Percentiles rank a stretch among this genome's conserved stretches.
These are phyloP conservation scores for Triops longicaudatus DNA, from an alignment of 1,140 invertebrate species.

Conservation along the genomic window DNA sequence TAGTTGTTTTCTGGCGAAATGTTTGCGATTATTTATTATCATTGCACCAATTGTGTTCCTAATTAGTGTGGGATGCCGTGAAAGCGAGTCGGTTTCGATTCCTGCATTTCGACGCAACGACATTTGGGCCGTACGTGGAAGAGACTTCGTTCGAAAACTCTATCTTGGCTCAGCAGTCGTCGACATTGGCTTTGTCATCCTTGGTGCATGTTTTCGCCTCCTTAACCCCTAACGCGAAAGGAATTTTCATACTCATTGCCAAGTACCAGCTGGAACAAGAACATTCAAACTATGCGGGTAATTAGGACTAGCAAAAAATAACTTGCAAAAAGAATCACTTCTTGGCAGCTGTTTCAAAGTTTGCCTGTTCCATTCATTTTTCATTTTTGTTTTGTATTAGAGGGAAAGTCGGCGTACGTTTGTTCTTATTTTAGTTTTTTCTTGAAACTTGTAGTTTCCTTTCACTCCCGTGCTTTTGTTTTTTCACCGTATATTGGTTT, in stretches of 20 bases:
- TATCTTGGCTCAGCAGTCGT: slow-evolving; percentile 62
- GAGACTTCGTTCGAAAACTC: slow-evolving; percentile 86
- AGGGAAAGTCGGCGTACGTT: no score
- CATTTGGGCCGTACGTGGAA: slow-evolving; percentile 66
- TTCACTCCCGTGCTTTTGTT: no score
- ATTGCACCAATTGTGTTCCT: slow-evolving; percentile 24
- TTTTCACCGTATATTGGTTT: no score
- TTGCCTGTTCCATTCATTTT: no score
- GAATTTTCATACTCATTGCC: slow-evolving; percentile 73
- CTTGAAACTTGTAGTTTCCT: no score
- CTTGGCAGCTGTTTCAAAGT: no score
- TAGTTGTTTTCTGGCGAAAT: not conserved
- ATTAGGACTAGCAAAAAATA: no score
- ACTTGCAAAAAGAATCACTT: no score
- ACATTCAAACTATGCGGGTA: slow-evolving; percentile 64
- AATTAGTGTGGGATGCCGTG: slow-evolving; percentile 77
- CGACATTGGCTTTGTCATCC: slow-evolving; percentile 68
- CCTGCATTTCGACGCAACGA: slow-evolving; percentile 80
- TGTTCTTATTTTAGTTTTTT: no score
- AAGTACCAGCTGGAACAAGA: slow-evolving; percentile 65
- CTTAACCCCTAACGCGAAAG: slow-evolving; percentile 74
- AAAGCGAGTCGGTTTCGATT: slow-evolving; percentile 76
- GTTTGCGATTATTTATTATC: not conserved
- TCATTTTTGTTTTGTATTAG: no score
- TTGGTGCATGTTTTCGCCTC: slow-evolving; percentile 79